phyloP scores from a whole-genome alignment of 1,140 invertebrate genomes.

The Papilio glaucus region DNA sequence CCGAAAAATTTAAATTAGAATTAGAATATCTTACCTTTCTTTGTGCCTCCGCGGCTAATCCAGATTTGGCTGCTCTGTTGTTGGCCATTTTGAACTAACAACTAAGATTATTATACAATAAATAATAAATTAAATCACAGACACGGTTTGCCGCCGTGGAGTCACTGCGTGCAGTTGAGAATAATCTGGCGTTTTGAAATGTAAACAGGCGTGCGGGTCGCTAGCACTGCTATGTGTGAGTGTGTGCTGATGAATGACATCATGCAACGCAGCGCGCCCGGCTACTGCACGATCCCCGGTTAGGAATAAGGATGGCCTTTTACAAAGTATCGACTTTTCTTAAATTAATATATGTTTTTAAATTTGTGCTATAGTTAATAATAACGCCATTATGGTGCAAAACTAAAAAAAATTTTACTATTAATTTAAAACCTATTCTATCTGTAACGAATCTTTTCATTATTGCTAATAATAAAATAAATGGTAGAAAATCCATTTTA shows the following conservation, averaged over 20 bases:
- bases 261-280: conserved; percentile 64
- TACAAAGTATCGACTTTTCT: conserved; percentile 44
- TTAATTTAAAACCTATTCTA: neutral
- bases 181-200: conserved; percentile 60
- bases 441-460: no score
- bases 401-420: no score
- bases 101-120: conserved; percentile 70
- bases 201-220: conserved; percentile 72
- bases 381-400: no score
- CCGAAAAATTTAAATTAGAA: conserved; percentile 36
- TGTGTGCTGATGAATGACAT: conserved; percentile 79
- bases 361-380: no score
- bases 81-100: conserved; percentile 88
- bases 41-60: conserved; percentile 96
- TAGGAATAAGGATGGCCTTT: conserved; percentile 43
- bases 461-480: no score
- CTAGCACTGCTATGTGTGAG: conserved; percentile 68
- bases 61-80: conserved; percentile 95
- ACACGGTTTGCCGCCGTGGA: conserved; percentile 65
- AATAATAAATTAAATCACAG: conserved; percentile 78
- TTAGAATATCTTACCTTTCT: conserved; percentile 90
- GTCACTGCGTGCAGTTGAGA: conserved; percentile 58
- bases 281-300: conserved; percentile 54
- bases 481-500: no score
- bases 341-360: neutral